Base-by-base conservation (phyloP, 2,888 invertebrate genomes). In the Agriopis leucophaearia region DNA sequence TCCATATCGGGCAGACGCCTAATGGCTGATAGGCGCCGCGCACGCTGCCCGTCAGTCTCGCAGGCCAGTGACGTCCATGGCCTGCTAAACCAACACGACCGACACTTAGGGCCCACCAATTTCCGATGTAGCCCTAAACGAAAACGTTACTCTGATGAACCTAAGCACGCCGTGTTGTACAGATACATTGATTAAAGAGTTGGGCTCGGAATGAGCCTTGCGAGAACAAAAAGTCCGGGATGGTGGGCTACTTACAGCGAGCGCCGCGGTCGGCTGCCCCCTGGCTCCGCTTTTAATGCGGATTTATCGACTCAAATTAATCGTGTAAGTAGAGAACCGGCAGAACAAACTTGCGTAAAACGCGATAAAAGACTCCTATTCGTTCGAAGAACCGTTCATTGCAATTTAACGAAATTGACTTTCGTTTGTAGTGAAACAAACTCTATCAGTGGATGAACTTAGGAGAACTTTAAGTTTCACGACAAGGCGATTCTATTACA, bases 261-360 rank as follows among this genome's bases (percentile, higher is more conserved):
- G 82, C 86, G 84, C 84, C 87, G 89, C 89, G 91, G 89, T 90
- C 80, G 88, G 85, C 84, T 88, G 88, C 87, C 86, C 80, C 87
- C 82, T 86, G 85, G 85, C 84, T 85, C 83, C 86, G 88, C 89
- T 89, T 92, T 92, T 93, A 92, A 92, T 93, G 85, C 87, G 90
- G 92, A 92, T 92, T 92, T 93, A 93, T 92, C 87, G 92, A 89
- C 90, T 92, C 90, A 93, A 93, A 93, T 93, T 92, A 92, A 93
- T 92, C 92, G 92, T 91, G 89, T 90, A 90, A 92, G 91, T 88
- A 89, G 89, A 87, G 88, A 89, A 83, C 83, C 79, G 84, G 83
- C 83, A 80, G 86, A 86, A 87, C 87, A 90, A 91, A 90, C 87
- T 91, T 90, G 91, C 90, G 91, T 92, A 88, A 88, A 91, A 90